These are phyloP conservation scores for Heliornis fulica DNA, from an alignment of 2,113 vertebrate genomes.

Conservation along the genomic window DNA sequence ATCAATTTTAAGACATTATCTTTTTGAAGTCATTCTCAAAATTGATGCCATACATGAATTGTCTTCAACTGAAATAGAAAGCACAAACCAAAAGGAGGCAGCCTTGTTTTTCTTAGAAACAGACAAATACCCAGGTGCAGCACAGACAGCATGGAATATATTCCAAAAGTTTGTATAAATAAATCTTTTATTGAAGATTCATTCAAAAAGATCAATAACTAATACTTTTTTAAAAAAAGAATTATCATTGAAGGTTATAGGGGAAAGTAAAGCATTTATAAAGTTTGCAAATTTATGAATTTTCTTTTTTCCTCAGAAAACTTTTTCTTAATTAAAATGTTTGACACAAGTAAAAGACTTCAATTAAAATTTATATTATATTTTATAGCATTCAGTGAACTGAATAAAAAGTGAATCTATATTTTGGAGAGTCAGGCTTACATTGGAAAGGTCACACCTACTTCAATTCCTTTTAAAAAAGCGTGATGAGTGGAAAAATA, in stretches of 20 bases:
- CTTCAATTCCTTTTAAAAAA: background rate
- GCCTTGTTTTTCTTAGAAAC: background rate
- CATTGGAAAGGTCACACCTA: background rate
- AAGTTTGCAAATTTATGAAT: background rate
- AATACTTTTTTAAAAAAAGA: background rate
- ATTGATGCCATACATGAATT: background rate
- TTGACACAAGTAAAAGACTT: background rate
- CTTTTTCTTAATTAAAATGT: background rate
- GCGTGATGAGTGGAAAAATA: background rate
- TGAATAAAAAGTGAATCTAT: background rate
- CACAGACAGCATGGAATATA: background rate
- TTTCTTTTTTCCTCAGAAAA: background rate
- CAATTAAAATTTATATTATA: background rate
- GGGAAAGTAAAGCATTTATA: background rate
- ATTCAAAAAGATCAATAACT: background rate
- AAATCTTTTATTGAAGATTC: background rate
- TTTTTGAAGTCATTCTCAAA: background rate
- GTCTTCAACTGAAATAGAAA: background rate
- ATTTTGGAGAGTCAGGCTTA: background rate
- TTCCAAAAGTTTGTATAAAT: background rate
- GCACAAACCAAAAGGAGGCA: rapidly evolving
- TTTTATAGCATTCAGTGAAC: background rate
- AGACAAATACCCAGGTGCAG: background rate
- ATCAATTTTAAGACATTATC: background rate
- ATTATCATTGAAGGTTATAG: background rate